Evolutionary conservation across 2,888 invertebrate genomes (phyloP), one percentile per base, ranked within the genome.

Genomic region (Endomychus coccineus): DNA sequence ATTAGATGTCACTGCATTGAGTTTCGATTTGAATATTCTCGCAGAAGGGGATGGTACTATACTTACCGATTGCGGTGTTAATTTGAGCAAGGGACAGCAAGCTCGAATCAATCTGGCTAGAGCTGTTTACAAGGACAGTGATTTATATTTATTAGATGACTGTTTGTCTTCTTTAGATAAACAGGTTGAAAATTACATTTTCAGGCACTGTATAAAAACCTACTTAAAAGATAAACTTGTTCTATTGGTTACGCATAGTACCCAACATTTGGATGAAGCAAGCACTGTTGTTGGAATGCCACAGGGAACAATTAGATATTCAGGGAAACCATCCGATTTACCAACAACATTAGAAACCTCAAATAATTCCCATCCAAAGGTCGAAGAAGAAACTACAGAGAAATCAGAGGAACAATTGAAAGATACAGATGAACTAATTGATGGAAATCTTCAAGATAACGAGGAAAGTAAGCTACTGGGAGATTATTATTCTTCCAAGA

Each of bases 1-100:
- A 4, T 68, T 84, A 27, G 71, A 68, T 42, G 78, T 70, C 0
- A 81, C 82, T 53, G 77, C 78, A 3, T 57, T 84, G 40, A 58
- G 67, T 29, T 71, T 71, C 50, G 90, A 90, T 61, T 51, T 59
- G 17, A 46, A 50, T 10, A 38, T 51, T 6, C 44, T 59, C 7
- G 54, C 54, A 31, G 71, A 78, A 43, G 42, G 42, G 13, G 42
- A 42, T 9, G 35, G 27, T 12, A 42, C 42, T 4, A 25, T 42
- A 16, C 16, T 42, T 11, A 36, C 16, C 11, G 39, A 42, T 29
- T 21, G 34, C 27, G 33, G 36, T 12, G 36, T 36, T 3, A 42
- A 42, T 28, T 19, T 42, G 9, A 42, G 42, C 17, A 42, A 36
- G 34, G 42, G 42, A 5, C 42, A 42, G 22, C 42, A 42, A 33